Evolutionary conservation across 2,888 invertebrate genomes (phyloP).

Genomic region (Hipparchia semele): DNA sequence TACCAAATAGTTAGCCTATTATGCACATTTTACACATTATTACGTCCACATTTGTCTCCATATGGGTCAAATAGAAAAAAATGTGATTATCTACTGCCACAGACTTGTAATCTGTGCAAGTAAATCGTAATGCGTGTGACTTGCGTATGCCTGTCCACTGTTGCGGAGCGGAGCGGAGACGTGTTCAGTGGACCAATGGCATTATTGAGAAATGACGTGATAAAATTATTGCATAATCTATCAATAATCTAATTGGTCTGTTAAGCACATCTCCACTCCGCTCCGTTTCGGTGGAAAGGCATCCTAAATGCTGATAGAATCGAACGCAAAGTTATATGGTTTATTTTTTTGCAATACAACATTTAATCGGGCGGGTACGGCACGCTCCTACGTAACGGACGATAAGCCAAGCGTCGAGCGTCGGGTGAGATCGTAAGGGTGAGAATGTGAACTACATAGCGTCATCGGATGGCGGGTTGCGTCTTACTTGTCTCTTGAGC

Average conservation of each 20-base stretch:
- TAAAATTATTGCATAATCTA: too few relatives aligned
- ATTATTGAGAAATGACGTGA: too few relatives aligned
- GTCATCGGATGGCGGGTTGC: conserved; percentile 57
- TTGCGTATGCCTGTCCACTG: neutral
- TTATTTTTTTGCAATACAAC: neutral
- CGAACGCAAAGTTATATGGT: neutral
- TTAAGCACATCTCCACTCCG: too few relatives aligned
- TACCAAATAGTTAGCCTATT: neutral
- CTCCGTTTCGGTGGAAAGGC: too few relatives aligned
- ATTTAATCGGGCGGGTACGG: neutral
- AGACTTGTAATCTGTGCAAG: neutral
- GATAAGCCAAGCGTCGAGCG: conserved; percentile 10
- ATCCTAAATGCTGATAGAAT: neutral
- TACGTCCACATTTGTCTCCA: neutral
- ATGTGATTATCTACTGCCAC: neutral
- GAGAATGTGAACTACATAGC: conserved; percentile 70
- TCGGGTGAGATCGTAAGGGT: conserved; percentile 57
- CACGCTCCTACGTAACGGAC: conserved; percentile 6
- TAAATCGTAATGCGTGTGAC: neutral
- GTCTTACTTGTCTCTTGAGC: conserved; percentile 97
- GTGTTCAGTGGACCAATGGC: too few relatives aligned
- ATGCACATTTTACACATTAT: too few relatives aligned
- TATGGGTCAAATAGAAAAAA: too few relatives aligned
- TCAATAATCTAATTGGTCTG: too few relatives aligned
- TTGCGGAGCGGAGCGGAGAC: too few relatives aligned